Conservation (phyloP, 2,113 vertebrate genomes). For the Limnothrissa miodon region DNA sequence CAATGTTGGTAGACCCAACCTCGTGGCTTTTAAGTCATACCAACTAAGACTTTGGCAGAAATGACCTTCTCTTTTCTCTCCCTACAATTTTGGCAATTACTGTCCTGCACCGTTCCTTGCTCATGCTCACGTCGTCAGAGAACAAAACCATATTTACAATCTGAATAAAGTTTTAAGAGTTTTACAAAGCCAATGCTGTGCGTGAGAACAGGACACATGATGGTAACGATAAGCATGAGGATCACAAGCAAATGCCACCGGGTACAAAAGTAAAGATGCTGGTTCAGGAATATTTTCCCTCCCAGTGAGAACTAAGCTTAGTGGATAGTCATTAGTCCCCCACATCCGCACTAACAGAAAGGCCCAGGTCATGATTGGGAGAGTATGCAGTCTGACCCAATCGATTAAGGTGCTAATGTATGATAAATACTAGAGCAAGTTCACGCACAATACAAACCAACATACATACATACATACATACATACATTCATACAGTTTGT, state of each 20-base stretch:
- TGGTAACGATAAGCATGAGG: background rate
- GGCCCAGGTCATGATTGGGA: background rate
- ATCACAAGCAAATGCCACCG: background rate
- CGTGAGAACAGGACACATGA: background rate
- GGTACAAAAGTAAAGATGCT: background rate
- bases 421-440: conserved; percentile 7
- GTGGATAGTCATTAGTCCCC: background rate
- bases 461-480: conserved; percentile 13
- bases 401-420: conserved; percentile 10
- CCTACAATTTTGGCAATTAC: background rate
- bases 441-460: background rate
- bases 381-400: background rate
- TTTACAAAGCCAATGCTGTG: background rate
- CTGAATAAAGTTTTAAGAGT: background rate
- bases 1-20: background rate
- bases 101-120: background rate
- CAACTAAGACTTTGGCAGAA: background rate
- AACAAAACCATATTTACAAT: conserved; percentile 9
- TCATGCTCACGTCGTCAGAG: background rate
- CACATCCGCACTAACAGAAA: background rate
- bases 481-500: conserved; percentile 13
- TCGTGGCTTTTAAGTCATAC: background rate
- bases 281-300: background rate
- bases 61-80: background rate
- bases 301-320: background rate